These are phyloP conservation scores for Alethe castanea DNA, from an alignment of 2,113 vertebrate species.

Conservation along the genomic window DNA sequence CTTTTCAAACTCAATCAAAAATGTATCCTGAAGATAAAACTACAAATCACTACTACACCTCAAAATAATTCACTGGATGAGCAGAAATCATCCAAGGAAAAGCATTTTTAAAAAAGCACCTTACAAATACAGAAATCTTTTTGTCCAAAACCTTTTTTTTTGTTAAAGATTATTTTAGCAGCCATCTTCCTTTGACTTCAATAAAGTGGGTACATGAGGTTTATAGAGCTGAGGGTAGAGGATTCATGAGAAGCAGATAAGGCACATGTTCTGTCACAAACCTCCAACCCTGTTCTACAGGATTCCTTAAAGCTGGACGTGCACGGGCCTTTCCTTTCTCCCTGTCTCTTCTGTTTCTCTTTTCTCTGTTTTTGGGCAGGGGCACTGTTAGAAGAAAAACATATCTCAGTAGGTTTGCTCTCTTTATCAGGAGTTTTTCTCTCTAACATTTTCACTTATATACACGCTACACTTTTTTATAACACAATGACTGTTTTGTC, in stretches of 20 bases:
- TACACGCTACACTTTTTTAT: neutral
- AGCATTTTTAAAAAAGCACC: neutral
- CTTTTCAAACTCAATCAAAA: neutral
- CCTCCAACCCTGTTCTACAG: neutral
- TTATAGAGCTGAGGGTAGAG: neutral
- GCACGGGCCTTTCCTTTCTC: neutral
- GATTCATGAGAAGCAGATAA: neutral
- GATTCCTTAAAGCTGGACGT: neutral
- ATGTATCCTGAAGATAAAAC: neutral
- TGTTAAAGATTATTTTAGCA: neutral
- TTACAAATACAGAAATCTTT: neutral
- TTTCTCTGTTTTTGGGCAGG: neutral
- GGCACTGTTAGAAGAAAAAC: neutral
- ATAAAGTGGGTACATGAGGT: neutral
- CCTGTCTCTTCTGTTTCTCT: neutral
- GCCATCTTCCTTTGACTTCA: neutral
- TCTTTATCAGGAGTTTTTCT: neutral
- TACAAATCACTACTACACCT: neutral
- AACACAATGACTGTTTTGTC: constrained; percentile 1
- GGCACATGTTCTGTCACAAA: neutral
- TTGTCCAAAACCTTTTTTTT: neutral
- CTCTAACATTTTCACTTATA: neutral
- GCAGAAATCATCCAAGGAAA: neutral
- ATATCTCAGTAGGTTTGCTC: neutral
- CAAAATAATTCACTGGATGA: neutral